Percentiles rank a stretch among this genome's conserved stretches.
phyloP scores from a whole-genome alignment of 2,113 vertebrate species.

The Cromileptes altivelis region DNA sequence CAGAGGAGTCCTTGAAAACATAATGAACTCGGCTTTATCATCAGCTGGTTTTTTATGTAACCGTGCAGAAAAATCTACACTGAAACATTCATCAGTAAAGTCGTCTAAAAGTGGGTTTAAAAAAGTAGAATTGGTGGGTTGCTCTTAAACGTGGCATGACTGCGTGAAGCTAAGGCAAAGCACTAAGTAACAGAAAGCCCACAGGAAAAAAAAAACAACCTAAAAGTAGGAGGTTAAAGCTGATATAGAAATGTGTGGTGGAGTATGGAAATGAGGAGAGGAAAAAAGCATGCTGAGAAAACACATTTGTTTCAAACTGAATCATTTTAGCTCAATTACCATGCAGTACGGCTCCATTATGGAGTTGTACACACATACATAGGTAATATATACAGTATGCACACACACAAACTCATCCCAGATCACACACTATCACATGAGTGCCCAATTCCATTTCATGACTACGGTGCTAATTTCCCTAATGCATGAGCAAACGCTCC shows the following conservation, averaged over 20 bases:
- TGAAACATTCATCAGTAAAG: background rate
- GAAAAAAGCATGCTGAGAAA: constrained; percentile 15
- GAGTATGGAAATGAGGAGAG: constrained; percentile 4
- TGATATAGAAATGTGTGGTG: background rate
- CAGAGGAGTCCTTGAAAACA: background rate
- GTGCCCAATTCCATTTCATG: constrained; percentile 38
- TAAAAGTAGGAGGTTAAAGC: background rate
- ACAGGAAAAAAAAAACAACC: background rate
- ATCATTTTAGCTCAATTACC: constrained; percentile 36
- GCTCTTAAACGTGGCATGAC: background rate
- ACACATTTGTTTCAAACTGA: constrained; percentile 18
- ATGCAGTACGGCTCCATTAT: background rate
- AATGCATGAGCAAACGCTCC: constrained; percentile 26
- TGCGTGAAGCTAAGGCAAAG: constrained; percentile 15
- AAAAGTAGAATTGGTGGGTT: background rate
- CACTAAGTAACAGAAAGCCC: background rate
- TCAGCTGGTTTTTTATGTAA: background rate
- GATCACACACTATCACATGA: constrained; percentile 46
- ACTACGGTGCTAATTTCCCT: constrained; percentile 52
- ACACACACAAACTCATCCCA: constrained; percentile 8
- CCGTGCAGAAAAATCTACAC: background rate
- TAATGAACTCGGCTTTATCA: background rate
- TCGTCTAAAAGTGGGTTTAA: background rate
- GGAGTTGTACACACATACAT: background rate
- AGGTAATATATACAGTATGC: background rate